Percentiles rank a stretch among this genome's conserved stretches.
phyloP scores from a whole-genome alignment of 2,888 invertebrate genomes.

The Drosophila mulleri region DNA sequence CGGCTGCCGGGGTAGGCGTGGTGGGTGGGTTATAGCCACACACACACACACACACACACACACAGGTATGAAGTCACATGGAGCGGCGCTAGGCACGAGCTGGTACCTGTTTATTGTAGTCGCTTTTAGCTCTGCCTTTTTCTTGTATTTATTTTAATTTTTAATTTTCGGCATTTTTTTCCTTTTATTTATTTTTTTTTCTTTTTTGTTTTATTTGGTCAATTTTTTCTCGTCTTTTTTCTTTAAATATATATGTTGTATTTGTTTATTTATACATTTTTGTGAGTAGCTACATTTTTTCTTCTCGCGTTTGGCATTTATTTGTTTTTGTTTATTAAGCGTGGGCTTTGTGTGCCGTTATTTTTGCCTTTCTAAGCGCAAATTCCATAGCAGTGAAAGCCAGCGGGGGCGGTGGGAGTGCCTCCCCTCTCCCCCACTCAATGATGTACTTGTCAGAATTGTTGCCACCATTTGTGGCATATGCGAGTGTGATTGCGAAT shows the following conservation, averaged over 20 bases:
- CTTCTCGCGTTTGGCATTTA: background rate
- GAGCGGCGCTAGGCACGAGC: conserved; percentile 76
- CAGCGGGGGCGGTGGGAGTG: conserved; percentile 9
- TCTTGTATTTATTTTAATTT: conserved; percentile 56
- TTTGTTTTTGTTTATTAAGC: conserved; percentile 33
- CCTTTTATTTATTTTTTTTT: background rate
- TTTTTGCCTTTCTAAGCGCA: conserved; percentile 44
- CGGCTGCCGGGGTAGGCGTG: conserved; percentile 37
- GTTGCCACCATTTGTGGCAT: conserved; percentile 7
- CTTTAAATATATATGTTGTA: conserved; percentile 13
- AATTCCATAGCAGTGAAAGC: conserved; percentile 51
- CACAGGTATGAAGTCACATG: conserved; percentile 24
- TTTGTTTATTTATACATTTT: conserved; percentile 20
- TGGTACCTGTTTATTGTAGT: conserved; percentile 72
- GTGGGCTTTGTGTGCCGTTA: conserved; percentile 36
- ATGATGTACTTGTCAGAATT: conserved; percentile 17
- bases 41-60: conserved; percentile 18
- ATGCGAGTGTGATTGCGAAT: background rate
- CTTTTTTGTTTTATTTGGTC: conserved; percentile 25
- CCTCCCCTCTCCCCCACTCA: conserved; percentile 1
- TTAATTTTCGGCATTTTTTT: conserved; percentile 40
- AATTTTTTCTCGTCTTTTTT: conserved; percentile 17
- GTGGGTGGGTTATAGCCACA: conserved; percentile 47
- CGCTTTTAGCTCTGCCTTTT: conserved; percentile 43
- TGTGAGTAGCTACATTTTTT: background rate